Conservation (phyloP, 2,113 vertebrate genomes). For the Collichthys lucidus region DNA sequence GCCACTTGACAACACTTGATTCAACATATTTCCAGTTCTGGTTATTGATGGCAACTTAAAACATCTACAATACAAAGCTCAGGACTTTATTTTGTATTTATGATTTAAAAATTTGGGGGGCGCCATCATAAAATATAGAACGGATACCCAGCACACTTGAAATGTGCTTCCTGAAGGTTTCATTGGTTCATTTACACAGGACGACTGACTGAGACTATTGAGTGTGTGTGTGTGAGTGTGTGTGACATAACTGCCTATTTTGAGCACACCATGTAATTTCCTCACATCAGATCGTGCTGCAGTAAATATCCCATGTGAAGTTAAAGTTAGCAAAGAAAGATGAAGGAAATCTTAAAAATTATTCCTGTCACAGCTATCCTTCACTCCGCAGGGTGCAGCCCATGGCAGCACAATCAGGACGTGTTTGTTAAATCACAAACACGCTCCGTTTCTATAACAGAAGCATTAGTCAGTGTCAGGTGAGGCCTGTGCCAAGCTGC, state of each 20-base stretch:
- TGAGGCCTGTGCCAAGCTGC: not conserved
- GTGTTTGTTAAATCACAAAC: constrained; percentile 40
- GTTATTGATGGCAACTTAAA: too few relatives aligned
- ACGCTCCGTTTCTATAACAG: constrained; percentile 33
- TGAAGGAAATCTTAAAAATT: constrained; percentile 21
- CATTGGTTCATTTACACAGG: not conserved
- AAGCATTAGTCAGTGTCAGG: constrained; percentile 23
- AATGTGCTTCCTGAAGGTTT: not conserved
- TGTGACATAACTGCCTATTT: constrained; percentile 2
- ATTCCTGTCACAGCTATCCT: constrained; percentile 49
- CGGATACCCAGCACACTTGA: too few relatives aligned
- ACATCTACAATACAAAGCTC: too few relatives aligned
- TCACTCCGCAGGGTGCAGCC: constrained; percentile 51
- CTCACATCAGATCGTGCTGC: constrained; percentile 6
- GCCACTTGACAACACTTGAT: too few relatives aligned
- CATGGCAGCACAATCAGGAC: constrained; percentile 20
- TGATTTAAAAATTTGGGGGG: too few relatives aligned
- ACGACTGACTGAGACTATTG: not conserved
- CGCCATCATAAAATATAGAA: too few relatives aligned
- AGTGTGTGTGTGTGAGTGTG: not conserved
- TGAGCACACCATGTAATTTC: not conserved
- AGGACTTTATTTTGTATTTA: too few relatives aligned
- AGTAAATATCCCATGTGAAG: not conserved
- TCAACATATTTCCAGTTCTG: too few relatives aligned
- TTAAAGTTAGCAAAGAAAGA: constrained; percentile 15